Conservation (phyloP, 2,888 invertebrate species). For the Pimpla rufipes region DNA sequence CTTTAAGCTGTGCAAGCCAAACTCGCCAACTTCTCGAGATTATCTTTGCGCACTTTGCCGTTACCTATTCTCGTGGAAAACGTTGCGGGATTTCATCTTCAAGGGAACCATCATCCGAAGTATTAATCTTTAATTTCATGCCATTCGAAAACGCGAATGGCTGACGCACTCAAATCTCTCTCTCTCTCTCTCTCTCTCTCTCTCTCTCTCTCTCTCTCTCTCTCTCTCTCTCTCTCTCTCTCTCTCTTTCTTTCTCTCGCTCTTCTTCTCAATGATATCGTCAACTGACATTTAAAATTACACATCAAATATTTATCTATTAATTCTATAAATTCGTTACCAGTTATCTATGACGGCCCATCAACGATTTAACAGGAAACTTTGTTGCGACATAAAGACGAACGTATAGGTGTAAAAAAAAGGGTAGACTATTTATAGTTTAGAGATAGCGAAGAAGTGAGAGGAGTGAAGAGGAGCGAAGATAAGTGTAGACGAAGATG, state of each 20-base stretch:
- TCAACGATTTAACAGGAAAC: background rate
- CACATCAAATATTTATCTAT: no score
- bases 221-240: no score
- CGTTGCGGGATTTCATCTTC: background rate
- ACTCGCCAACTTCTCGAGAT: slow-evolving; percentile 50
- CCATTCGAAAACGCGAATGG: background rate
- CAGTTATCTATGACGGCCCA: no score
- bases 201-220: no score
- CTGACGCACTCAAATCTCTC: background rate
- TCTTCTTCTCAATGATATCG: no score
- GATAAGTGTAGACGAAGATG: slow-evolving; percentile 6
- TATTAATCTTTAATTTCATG: background rate
- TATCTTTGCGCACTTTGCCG: slow-evolving; percentile 39
- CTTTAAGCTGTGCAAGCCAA: slow-evolving; percentile 34
- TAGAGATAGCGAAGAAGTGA: background rate
- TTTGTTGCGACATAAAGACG: background rate
- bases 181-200: no score
- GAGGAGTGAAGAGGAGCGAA: background rate
- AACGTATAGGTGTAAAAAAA: background rate
- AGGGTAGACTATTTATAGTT: background rate
- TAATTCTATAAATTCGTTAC: no score
- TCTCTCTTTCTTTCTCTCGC: no score
- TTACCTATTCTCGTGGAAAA: slow-evolving; percentile 25
- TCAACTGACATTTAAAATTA: no score
- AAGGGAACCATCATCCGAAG: background rate